Evolutionary conservation across 2,113 vertebrate genomes (phyloP).

Genomic region (Xiphophorus maculatus): DNA sequence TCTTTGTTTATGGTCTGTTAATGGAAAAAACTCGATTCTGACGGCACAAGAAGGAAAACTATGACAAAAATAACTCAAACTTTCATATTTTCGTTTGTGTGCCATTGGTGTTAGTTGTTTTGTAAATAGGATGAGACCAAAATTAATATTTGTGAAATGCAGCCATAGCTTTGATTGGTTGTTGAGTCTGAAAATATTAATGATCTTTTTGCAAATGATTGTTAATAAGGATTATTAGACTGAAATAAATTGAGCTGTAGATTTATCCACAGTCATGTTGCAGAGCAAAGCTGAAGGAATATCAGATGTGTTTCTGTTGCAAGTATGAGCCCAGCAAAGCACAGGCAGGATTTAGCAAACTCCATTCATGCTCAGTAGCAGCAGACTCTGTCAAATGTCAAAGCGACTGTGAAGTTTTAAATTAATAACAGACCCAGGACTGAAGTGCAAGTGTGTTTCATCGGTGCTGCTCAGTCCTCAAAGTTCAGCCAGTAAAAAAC

Average conservation of each 20-base stretch:
- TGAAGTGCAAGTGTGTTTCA: slow-evolving; percentile 50
- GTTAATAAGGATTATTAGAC: slow-evolving; percentile 42
- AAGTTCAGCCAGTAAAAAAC: slow-evolving; percentile 30
- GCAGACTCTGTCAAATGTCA: slow-evolving; percentile 39
- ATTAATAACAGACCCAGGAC: slow-evolving; percentile 51
- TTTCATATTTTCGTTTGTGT: neutral
- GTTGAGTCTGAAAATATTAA: slow-evolving; percentile 3
- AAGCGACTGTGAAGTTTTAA: slow-evolving; percentile 44
- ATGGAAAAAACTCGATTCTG: neutral
- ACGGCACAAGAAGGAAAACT: neutral
- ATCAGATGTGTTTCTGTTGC: slow-evolving; percentile 14
- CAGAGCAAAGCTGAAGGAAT: slow-evolving; percentile 15
- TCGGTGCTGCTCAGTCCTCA: slow-evolving; percentile 43
- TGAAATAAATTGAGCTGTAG: slow-evolving; percentile 46
- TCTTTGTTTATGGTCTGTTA: neutral
- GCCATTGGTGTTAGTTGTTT: neutral
- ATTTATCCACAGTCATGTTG: slow-evolving; percentile 20
- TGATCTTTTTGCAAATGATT: slow-evolving; percentile 27
- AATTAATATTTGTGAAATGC: neutral
- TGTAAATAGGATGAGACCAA: neutral
- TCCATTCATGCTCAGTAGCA: slow-evolving; percentile 28
- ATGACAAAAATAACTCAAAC: neutral
- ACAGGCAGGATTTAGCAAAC: slow-evolving; percentile 44
- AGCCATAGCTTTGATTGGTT: neutral
- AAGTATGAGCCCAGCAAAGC: slow-evolving; percentile 14